Evolutionary conservation across 1,140 invertebrate genomes (phyloP), one percentile per base, ranked within the genome.

Genomic region (Vanessa atalanta): DNA sequence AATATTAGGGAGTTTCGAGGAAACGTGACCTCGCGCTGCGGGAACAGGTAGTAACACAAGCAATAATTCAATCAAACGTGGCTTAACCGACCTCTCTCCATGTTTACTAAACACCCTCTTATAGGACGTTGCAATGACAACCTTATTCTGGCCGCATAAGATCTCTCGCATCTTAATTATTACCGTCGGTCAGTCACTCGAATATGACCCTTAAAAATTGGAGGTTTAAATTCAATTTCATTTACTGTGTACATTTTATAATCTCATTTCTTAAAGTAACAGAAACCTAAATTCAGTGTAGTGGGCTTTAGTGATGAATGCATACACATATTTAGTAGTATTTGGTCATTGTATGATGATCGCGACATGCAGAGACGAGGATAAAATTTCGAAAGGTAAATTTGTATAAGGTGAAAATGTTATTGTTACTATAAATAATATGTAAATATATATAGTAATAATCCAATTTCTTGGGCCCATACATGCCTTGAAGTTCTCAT

Each of bases 31-130:
- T 72, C 77, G 60, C 77, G 63, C 73, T 70, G 78, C 74, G 76
- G 75, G 72, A 70, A 72, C 81, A 84, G 88, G 87, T 86, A 86
- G 63, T 78, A 81, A 81, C 74, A 81, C 82, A 81, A 83, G 88
- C 86, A 84, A 92, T 92, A 91, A 91, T 89, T 92, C 87, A 92
- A 92, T 92, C 90, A 91, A 80, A 81, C 81, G 74, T 47, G 83
- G 88, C 86, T 92, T 91, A 90, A 83, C 80, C 79, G 73, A 78
- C 80, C 86, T 85, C 81, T 87, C 81, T 75, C 80, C 70, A 76
- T 91, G 88, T 90, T 92, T 92, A 89, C 88, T 82, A 85, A 90
- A 89, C 84, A 87, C 75, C 74, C 72, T 80, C 88, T 86, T 79
- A 86, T 82, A 84, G 83, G 80, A 77, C 72, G 66, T 51, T 71